Conservation (phyloP, 2,113 vertebrate species). For the Mugil cephalus region DNA sequence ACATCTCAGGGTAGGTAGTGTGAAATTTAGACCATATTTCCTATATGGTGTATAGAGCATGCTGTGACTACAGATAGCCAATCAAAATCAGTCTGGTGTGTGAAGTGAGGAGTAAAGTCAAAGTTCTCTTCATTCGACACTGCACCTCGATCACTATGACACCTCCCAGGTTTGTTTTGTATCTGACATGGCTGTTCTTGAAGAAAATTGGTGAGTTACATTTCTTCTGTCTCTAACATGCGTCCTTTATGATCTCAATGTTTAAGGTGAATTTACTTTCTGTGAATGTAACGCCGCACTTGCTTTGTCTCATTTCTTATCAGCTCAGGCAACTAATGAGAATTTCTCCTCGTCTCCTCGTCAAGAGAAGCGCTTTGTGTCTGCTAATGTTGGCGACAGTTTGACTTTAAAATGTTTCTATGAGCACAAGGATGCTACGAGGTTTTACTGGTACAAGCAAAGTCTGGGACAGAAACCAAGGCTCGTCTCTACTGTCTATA, state of each 20-base stretch:
- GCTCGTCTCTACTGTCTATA: too few species aligned
- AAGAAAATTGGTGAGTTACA: conserved; percentile 6
- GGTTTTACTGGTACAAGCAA: too few species aligned
- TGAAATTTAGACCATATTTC: conserved; percentile 23
- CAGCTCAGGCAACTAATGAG: background rate
- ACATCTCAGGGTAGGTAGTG: background rate
- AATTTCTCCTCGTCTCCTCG: background rate
- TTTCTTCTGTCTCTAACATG: background rate
- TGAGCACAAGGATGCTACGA: too few species aligned
- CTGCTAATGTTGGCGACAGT: background rate
- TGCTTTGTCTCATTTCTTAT: background rate
- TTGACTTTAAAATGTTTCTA: conserved; percentile 14
- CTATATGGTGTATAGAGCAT: background rate
- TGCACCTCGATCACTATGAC: conserved; percentile 8
- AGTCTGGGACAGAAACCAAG: too few species aligned
- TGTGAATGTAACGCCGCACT: too few species aligned
- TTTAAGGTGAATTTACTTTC: background rate
- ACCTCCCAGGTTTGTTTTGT: background rate
- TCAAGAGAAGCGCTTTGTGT: background rate
- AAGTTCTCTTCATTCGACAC: background rate
- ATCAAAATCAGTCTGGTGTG: background rate
- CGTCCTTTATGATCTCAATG: background rate
- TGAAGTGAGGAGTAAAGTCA: too few species aligned
- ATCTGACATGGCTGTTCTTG: conserved; percentile 23
- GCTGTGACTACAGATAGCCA: conserved; percentile 9